phyloP scores from a whole-genome alignment of 2,888 invertebrate species.

The Neria commutata region DNA sequence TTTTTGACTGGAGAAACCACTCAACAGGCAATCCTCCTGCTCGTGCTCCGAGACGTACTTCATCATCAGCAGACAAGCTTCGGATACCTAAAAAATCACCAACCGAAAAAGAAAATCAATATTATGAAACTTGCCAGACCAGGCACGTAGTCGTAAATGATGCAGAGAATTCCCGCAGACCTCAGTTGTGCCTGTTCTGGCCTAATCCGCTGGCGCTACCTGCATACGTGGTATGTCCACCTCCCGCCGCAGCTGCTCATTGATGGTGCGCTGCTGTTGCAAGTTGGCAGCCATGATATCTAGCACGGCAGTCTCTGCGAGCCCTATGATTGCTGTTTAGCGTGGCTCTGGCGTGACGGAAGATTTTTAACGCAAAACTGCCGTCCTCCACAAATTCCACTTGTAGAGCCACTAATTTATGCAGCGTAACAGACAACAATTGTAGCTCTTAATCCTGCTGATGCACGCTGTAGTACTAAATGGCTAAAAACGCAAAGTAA shows the following conservation, averaged over 20 bases:
- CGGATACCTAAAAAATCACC: conserved; percentile 63
- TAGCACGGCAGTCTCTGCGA: conserved; percentile 83
- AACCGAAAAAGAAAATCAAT: neutral
- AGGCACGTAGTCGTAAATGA: too few species aligned
- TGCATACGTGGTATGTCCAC: conserved; percentile 82
- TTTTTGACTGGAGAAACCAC: conserved; percentile 92
- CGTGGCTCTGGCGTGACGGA: neutral
- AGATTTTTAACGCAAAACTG: neutral
- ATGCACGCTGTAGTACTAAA: too few species aligned
- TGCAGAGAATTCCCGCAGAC: too few species aligned
- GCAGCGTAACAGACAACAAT: neutral
- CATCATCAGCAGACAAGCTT: conserved; percentile 90
- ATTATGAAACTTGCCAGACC: too few species aligned
- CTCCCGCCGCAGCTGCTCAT: conserved; percentile 91
- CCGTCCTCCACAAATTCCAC: neutral
- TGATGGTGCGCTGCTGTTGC: conserved; percentile 88
- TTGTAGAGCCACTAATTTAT: neutral
- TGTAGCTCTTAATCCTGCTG: too few species aligned
- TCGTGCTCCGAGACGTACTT: conserved; percentile 90
- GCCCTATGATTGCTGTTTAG: conserved; percentile 55
- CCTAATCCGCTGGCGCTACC: conserved; percentile 27
- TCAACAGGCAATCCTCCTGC: conserved; percentile 89
- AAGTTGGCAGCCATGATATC: conserved; percentile 93
- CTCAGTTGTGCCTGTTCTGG: too few species aligned
- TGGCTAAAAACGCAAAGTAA: too few species aligned